Evolutionary conservation across 2,888 invertebrate genomes (phyloP).

Genomic region (Acanthosoma haemorrhoidale): DNA sequence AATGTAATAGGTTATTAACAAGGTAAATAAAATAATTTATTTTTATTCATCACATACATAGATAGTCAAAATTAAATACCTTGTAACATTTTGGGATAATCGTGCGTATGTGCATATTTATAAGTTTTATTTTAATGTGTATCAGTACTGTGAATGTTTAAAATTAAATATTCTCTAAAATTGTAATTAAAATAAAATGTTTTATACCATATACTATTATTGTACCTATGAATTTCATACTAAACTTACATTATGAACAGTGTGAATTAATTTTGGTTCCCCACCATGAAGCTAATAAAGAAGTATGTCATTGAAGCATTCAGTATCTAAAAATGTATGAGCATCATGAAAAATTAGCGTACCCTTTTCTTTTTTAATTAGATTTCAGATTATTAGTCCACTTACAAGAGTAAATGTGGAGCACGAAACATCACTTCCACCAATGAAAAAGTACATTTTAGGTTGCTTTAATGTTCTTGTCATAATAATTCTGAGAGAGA

Average conservation of each 20-base stretch:
- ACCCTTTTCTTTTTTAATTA: too few species aligned
- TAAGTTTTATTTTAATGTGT: too few species aligned
- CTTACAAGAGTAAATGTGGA: slow-evolving; percentile 10
- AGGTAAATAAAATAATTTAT: background rate
- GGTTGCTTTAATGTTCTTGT: background rate
- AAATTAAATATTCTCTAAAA: too few species aligned
- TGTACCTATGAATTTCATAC: too few species aligned
- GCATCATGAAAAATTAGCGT: too few species aligned
- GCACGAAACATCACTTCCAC: slow-evolving; percentile 11
- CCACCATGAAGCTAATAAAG: background rate
- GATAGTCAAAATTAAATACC: too few species aligned
- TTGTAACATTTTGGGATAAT: too few species aligned
- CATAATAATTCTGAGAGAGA: background rate
- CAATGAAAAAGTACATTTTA: background rate
- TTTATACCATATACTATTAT: too few species aligned
- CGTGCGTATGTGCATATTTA: too few species aligned
- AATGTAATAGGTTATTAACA: background rate
- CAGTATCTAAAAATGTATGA: slow-evolving; percentile 11
- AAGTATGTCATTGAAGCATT: slow-evolving; percentile 16
- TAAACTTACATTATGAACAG: background rate
- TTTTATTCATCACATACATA: background rate
- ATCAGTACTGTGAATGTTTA: too few species aligned
- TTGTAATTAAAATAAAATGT: too few species aligned
- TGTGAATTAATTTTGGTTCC: background rate
- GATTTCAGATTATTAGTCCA: too few species aligned